These are phyloP conservation scores for Tigriopus californicus DNA, from an alignment of 2,888 invertebrate genomes.

Conservation along the genomic window DNA sequence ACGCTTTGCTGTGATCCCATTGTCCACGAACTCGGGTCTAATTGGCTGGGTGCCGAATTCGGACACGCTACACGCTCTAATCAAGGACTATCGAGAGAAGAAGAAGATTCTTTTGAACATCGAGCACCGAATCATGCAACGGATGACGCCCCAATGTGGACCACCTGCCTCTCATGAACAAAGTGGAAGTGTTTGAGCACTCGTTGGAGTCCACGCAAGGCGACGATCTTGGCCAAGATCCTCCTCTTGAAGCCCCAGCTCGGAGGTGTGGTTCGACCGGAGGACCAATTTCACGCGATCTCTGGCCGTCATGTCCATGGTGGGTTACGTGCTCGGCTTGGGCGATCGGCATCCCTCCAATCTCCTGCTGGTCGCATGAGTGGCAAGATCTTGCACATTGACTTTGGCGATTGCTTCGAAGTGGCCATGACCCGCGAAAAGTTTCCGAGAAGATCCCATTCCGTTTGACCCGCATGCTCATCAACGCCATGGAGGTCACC, in stretches of 20 bases:
- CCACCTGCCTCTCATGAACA: conserved; percentile 89
- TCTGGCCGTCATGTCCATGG: conserved; percentile 98
- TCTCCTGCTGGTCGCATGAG: conserved; percentile 88
- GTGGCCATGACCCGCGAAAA: conserved; percentile 98
- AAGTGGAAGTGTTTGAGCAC: conserved; percentile 96
- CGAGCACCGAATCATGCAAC: conserved; percentile 81
- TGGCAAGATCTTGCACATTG: conserved; percentile 96
- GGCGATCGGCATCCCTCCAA: conserved; percentile 97
- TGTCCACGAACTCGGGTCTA: conserved; percentile 92
- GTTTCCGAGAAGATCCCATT: conserved; percentile 98
- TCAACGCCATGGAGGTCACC: conserved; percentile 95
- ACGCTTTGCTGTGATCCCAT: conserved; percentile 83
- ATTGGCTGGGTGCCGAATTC: conserved; percentile 99
- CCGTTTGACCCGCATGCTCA: conserved; percentile 88
- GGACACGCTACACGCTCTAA: conserved; percentile 90
- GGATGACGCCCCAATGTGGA: conserved; percentile 97
- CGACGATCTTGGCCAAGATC: conserved; percentile 78
- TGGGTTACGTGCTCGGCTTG: conserved; percentile 84
- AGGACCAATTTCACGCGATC: conserved; percentile 96
- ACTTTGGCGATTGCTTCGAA: conserved; percentile 99
- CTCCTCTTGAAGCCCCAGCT: conserved; percentile 85
- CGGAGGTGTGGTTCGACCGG: conserved; percentile 96
- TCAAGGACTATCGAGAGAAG: conserved; percentile 92
- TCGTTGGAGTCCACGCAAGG: conserved; percentile 84
- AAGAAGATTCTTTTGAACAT: conserved; percentile 90